Percentiles rank a stretch among this genome's conserved stretches.
Conservation (phyloP, 1,140 invertebrate genomes). For the Latrodectus geometricus region DNA sequence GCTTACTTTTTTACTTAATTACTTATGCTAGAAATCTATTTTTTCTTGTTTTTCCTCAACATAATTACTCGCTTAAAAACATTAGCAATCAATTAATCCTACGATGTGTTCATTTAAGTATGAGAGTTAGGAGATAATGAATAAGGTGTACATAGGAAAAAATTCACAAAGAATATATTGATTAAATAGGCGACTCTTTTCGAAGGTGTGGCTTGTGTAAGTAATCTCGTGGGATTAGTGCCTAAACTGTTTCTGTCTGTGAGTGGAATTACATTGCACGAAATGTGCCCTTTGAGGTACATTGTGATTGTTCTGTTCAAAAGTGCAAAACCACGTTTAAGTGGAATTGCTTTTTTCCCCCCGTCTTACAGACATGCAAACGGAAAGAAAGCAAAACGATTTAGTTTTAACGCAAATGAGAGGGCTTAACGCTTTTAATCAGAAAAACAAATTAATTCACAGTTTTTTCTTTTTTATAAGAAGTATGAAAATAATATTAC, state of each 20-base stretch:
- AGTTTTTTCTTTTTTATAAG: no score
- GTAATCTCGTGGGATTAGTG: conserved; percentile 8
- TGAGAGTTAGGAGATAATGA: conserved; percentile 35
- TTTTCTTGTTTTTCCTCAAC: background rate
- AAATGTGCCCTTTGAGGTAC: background rate
- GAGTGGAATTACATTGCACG: conserved; percentile 2
- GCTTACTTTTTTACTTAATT: conserved; percentile 22
- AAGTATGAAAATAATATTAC: no score
- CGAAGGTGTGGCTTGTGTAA: conserved; percentile 38
- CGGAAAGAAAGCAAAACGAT: no score
- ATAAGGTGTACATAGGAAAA: conserved; percentile 7
- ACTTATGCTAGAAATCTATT: conserved; percentile 16
- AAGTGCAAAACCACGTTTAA: no score
- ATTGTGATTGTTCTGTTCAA: no score
- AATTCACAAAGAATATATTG: background rate
- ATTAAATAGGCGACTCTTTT: background rate
- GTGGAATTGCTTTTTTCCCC: no score
- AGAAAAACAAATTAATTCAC: no score
- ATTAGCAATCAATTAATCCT: conserved; percentile 32
- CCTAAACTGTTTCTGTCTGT: conserved; percentile 4
- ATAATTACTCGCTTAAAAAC: conserved; percentile 14
- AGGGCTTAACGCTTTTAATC: no score
- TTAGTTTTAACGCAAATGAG: no score
- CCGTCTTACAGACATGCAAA: no score
- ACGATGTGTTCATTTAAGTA: conserved; percentile 28